Percentiles rank a stretch among this genome's conserved stretches.
Conservation (phyloP, 2,113 vertebrate genomes). For the Axis porcinus region DNA sequence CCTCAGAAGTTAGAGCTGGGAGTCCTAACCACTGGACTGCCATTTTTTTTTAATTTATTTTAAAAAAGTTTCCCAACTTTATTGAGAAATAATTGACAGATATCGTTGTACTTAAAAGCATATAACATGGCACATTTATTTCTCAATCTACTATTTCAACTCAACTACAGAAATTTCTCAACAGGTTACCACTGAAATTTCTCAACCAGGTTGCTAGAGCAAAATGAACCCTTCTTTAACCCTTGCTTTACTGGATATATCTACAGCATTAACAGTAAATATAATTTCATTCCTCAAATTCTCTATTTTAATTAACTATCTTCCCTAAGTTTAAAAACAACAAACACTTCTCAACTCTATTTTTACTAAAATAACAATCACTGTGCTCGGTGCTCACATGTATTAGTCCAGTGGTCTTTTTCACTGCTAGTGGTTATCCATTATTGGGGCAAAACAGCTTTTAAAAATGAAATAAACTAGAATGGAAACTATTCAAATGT, state of each 20-base stretch:
- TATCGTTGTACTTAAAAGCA: neutral
- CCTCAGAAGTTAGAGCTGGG: neutral
- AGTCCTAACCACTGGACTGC: neutral
- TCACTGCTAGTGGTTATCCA: neutral
- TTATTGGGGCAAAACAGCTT: neutral
- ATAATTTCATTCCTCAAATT: neutral
- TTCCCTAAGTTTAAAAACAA: neutral
- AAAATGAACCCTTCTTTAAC: neutral
- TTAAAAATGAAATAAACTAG: neutral
- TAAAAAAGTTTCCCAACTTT: neutral
- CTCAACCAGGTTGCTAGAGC: neutral
- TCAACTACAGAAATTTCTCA: constrained; percentile 19
- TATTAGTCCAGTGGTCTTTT: neutral
- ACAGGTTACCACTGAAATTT: neutral
- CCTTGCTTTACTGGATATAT: neutral
- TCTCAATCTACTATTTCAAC: neutral
- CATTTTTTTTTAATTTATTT: neutral
- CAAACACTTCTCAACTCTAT: neutral
- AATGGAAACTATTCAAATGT: neutral
- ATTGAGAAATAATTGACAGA: neutral
- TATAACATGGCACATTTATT: neutral
- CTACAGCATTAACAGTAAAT: neutral
- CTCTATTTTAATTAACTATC: neutral
- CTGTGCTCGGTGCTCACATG: neutral
- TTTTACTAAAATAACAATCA: neutral